Evolutionary conservation across 2,888 invertebrate genomes (phyloP), one percentile per base, ranked within the genome.

Genomic region (Pecten maximus): DNA sequence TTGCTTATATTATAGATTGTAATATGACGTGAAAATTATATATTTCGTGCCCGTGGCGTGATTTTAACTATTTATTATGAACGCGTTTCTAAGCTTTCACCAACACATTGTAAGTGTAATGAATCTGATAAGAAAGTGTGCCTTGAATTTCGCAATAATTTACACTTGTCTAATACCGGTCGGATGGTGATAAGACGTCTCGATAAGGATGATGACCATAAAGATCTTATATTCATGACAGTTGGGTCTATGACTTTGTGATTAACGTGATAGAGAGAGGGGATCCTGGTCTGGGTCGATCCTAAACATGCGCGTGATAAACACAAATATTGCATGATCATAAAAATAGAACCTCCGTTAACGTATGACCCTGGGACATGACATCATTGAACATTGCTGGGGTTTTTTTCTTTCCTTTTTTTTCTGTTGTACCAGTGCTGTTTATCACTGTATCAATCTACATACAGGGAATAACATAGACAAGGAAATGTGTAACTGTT

Each of bases 101-200:
- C 35, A 74, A 12, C 12, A 15, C 35, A 8, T 74, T 28, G 6
- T 35, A 28, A 28, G 15, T 12, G 74, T 74, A 74, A 74, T 74
- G 74, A 74, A 74, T 35, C 74, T 35, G 74, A 74, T 74, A 74
- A 74, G 74, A 74, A 74, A 74, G 74, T 74, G 74, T 35, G 74
- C 8, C 74, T 35, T 12, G 74, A 74, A 74, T 74, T 74, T 74
- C 74, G 23, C 74, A 74, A 74, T 74, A 74, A 74, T 74, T 74
- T 74, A 28, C 74, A 74, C 74, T 74, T 74, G 23, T 74, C 74
- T 74, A 28, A 28, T 74, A 54, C 28, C 74, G 6, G 74, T 15
- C 10, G 44, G 35, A 6, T 15, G 10, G 10, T 2, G 74, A 74
- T 74, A 74, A 74, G 74, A 74, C 74, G 10, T 35, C 12, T 28